Base-by-base conservation (phyloP, 2,797 vertebrate genomes). In the Artibeus jamaicensis region DNA sequence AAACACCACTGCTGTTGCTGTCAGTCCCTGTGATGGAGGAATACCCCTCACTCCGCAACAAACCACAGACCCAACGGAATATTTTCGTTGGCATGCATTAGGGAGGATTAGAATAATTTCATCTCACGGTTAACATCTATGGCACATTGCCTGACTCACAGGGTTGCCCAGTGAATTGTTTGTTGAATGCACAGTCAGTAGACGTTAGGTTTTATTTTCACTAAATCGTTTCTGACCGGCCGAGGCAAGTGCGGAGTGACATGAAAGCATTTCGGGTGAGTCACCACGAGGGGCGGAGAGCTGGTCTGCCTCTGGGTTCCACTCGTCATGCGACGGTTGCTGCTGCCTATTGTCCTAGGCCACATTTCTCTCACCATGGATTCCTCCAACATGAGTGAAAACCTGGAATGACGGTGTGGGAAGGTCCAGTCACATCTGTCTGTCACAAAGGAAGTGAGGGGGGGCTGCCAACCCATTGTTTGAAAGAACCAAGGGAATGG, bases 391-490 rank as follows among this genome's bases (percentile, higher is more conserved):
- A 14, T 70, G 96, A 97, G 95, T 53, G 81, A 89, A 59, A 90
- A 82, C 88, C 84, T 62, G 84, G 92, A 89, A 97, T 79, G 96
- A 44, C 84, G 6, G 92, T 70, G 89, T 55, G 71, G 97, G 93
- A 92, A 97, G 91, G 59, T 94, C 93, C 68, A 82, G 96, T 92
- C 96, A 98, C 98, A 98, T 98, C 98, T 97, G 98, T 95, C 96
- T 62, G 87, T 98, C 96, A 97, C 97, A 97, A 84, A 98, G 98
- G 98, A 98, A 98, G 94, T 78, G 48, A n/a, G 44, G 70, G 91
- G 94, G 94, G 95, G 93, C 97, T 97, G 98, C 97, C 98, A 97
- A 79, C 91, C 50, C 91, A 97, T 98, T 98, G 98, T 98, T 97
- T 5, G 32, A 42, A 89, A 81, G 93, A 96, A 90, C 91, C 57